phyloP scores from a whole-genome alignment of 2,797 vertebrate genomes.

The Heteromormyrus szaboi region DNA sequence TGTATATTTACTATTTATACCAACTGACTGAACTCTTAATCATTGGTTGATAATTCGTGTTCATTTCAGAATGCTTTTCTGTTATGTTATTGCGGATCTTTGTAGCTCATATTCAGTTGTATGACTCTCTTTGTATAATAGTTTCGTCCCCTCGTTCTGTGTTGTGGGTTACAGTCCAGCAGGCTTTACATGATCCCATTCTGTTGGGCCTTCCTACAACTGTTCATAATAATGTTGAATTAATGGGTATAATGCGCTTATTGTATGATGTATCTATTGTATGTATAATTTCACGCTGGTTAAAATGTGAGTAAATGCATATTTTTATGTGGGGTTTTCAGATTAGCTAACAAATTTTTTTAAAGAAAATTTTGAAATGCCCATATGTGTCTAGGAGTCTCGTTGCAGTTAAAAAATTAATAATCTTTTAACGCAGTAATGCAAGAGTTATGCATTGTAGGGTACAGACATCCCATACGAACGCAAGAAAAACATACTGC shows the following conservation, averaged over 20 bases:
- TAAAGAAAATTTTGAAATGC: not conserved
- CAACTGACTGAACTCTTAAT: not conserved
- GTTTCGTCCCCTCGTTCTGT: not conserved
- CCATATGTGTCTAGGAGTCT: not conserved
- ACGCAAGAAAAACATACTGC: not conserved
- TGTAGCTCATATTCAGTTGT: not conserved
- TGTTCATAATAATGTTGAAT: not conserved
- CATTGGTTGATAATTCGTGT: not conserved
- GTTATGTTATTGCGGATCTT: not conserved
- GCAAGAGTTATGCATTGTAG: not conserved
- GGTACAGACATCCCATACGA: not conserved
- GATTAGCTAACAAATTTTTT: not conserved
- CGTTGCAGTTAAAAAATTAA: not conserved
- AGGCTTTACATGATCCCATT: not conserved
- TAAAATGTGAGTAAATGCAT: not conserved
- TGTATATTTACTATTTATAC: not conserved
- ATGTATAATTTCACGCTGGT: not conserved
- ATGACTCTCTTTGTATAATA: not conserved
- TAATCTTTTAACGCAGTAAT: not conserved
- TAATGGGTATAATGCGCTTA: not conserved
- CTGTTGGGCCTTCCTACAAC: not conserved
- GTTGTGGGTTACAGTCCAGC: not conserved
- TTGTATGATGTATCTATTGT: not conserved
- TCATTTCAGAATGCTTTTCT: not conserved
- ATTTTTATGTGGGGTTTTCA: not conserved